phyloP scores from a whole-genome alignment of 92 coral and sea anemone species.

The Phenganax subtilis region DNA sequence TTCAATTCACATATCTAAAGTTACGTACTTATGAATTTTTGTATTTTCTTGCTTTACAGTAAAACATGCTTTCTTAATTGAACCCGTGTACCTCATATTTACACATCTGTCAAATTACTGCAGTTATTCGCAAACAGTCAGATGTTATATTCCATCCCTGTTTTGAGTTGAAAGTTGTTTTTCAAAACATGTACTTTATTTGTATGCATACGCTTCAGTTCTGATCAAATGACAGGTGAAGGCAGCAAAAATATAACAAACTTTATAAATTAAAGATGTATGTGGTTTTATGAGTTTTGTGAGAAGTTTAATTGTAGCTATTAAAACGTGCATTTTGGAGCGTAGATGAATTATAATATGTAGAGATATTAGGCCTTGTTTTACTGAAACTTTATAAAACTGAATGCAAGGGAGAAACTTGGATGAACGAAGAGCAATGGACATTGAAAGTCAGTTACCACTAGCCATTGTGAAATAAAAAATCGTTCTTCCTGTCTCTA shows the following conservation, averaged over 20 bases:
- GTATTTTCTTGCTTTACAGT: too few relatives aligned
- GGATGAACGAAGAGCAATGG: neutral
- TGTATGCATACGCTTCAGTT: neutral
- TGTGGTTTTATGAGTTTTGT: neutral
- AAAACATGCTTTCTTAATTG: too few relatives aligned
- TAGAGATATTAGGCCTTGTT: neutral
- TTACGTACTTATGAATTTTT: too few relatives aligned
- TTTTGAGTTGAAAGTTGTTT: neutral
- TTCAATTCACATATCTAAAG: too few relatives aligned
- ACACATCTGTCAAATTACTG: neutral
- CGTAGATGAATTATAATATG: neutral
- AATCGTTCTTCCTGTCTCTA: too few relatives aligned
- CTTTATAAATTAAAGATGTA: neutral
- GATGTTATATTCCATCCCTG: neutral
- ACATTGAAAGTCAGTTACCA: constrained; percentile 3
- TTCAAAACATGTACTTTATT: neutral
- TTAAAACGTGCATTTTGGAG: neutral
- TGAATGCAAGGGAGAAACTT: neutral
- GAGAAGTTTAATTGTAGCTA: neutral
- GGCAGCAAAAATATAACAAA: neutral
- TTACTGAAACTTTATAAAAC: neutral
- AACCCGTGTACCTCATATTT: too few relatives aligned
- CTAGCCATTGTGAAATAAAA: neutral
- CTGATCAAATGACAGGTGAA: constrained; percentile 12
- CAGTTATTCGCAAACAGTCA: neutral